These are phyloP conservation scores for Pemphredon lugubris DNA, from an alignment of 2,888 invertebrate species.

Conservation along the genomic window DNA sequence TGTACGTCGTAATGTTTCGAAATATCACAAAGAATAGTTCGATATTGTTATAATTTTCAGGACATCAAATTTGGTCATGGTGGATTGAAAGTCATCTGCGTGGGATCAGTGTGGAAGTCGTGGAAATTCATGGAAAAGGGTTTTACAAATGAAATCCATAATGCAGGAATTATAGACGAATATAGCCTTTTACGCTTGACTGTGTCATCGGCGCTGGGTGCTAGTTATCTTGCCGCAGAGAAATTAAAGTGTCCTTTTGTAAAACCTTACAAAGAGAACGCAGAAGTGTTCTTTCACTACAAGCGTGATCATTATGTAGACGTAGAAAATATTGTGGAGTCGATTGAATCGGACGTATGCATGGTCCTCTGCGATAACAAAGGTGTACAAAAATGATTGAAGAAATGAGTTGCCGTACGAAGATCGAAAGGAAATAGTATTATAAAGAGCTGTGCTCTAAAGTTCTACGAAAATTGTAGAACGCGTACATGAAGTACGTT, in stretches of 20 bases:
- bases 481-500: too few relatives aligned
- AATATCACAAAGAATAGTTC: too few relatives aligned
- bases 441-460: too few relatives aligned
- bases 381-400: slow-evolving; percentile 2
- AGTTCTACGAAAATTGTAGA: too few relatives aligned
- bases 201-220: slow-evolving; percentile 91
- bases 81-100: slow-evolving; percentile 91
- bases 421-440: background rate
- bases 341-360: background rate
- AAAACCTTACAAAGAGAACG: slow-evolving; percentile 86
- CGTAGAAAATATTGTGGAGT: background rate
- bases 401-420: background rate
- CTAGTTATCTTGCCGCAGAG: slow-evolving; percentile 92
- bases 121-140: slow-evolving; percentile 91
- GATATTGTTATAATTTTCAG: slow-evolving; percentile 73
- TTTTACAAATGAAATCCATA: slow-evolving; percentile 83
- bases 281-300: slow-evolving; percentile 86
- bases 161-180: slow-evolving; percentile 81
- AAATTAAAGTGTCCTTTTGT: slow-evolving; percentile 86
- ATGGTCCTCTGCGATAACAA: background rate
- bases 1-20: too few relatives aligned
- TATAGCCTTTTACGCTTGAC: slow-evolving; percentile 87
- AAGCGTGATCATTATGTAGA: slow-evolving; percentile 65
- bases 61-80: slow-evolving; percentile 82
- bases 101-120: slow-evolving; percentile 97